A percentile compares a stretch with the other conserved stretches of the same genome.
These are phyloP conservation scores for Nyleta sp. DNA, from an alignment of 2,888 invertebrate genomes.

Conservation along the genomic window DNA sequence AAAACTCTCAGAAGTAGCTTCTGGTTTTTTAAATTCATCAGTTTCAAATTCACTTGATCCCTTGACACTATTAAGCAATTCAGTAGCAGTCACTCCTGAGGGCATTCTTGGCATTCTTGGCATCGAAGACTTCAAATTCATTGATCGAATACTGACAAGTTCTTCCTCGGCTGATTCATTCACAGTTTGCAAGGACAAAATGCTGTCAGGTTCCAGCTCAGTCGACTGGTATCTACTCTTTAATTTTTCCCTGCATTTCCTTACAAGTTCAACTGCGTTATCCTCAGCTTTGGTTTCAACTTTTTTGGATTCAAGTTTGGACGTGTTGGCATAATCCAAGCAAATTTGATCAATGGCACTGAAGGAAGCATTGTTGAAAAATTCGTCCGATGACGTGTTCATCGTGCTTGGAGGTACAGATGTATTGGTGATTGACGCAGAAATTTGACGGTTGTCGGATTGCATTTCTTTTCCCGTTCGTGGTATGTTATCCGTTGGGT, in stretches of 20 bases:
- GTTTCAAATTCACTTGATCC: background rate
- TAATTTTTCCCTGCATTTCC: conserved; percentile 43
- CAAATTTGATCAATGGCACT: conserved; percentile 68
- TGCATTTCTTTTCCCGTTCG: too few species aligned
- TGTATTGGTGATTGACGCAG: background rate
- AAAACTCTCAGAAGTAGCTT: background rate
- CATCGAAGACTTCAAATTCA: conserved; percentile 17
- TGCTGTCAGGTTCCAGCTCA: background rate
- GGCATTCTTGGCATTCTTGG: conserved; percentile 47
- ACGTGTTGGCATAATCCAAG: background rate
- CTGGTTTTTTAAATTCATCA: conserved; percentile 26
- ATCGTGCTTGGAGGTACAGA: background rate
- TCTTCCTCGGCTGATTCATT: conserved; percentile 52
- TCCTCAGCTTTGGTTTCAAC: conserved; percentile 27
- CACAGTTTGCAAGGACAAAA: conserved; percentile 4
- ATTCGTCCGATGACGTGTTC: conserved; percentile 70
- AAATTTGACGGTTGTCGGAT: too few species aligned
- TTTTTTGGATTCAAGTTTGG: background rate
- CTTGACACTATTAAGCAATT: conserved; percentile 27
- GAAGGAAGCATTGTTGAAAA: conserved; percentile 71
- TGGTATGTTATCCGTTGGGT: background rate
- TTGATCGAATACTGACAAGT: conserved; percentile 1
- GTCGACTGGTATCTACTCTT: conserved; percentile 13
- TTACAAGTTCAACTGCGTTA: conserved; percentile 23
- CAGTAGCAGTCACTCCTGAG: conserved; percentile 49